Conservation (phyloP, 2,888 invertebrate species). For the Hirudinaria manillensis region DNA sequence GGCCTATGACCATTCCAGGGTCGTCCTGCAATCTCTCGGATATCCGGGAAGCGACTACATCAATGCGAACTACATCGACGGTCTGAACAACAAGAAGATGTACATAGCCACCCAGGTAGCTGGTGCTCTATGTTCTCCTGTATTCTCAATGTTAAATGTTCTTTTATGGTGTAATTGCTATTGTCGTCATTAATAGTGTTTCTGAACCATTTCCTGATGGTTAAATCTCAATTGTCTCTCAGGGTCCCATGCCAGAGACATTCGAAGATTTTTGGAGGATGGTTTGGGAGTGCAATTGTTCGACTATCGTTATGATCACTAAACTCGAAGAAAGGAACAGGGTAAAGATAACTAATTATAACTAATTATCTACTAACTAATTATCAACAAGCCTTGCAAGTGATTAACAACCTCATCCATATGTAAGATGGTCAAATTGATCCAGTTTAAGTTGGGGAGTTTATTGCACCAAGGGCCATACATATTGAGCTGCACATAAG, state of each 20-base stretch:
- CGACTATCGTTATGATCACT: conserved; percentile 98
- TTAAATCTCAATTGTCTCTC: conserved; percentile 50
- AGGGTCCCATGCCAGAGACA: conserved; percentile 94
- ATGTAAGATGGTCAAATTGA: neutral
- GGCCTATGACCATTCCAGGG: conserved; percentile 85
- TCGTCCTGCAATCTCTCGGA: conserved; percentile 60
- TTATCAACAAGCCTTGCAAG: neutral
- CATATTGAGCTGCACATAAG: too few species aligned
- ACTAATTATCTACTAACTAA: neutral
- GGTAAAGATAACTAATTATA: conserved; percentile 49
- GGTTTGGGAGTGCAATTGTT: conserved; percentile 93
- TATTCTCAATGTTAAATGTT: neutral
- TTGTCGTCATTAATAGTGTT: neutral
- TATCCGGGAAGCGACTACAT: conserved; percentile 92
- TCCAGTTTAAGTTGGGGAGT: too few species aligned
- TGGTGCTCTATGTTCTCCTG: neutral
- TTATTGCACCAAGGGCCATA: too few species aligned
- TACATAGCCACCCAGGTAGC: conserved; percentile 86
- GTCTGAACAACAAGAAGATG: conserved; percentile 93
- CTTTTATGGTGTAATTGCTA: neutral
- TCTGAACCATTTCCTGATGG: neutral
- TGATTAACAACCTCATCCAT: neutral
- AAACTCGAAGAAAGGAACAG: conserved; percentile 91
- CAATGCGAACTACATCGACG: conserved; percentile 98
- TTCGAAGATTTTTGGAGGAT: conserved; percentile 98